phyloP scores from a whole-genome alignment of 2,888 invertebrate genomes.

The Atrina japonica region DNA sequence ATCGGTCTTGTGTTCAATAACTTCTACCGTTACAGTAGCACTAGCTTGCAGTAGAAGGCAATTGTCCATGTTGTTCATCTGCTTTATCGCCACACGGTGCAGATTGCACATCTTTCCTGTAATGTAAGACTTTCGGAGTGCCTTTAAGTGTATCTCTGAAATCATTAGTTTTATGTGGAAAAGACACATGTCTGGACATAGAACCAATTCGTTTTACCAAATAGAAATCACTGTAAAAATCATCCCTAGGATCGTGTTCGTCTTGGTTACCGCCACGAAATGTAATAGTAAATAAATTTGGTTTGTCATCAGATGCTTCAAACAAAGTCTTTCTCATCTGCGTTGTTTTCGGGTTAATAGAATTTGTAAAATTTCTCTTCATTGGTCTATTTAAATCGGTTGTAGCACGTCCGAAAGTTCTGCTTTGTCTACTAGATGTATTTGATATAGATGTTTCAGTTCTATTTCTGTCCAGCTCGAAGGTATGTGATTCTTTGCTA shows the following conservation, averaged over 20 bases:
- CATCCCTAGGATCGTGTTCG: background rate
- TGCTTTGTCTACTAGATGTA: slow-evolving; percentile 5
- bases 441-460: slow-evolving; percentile 11
- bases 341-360: slow-evolving; percentile 18
- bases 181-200: slow-evolving; percentile 29
- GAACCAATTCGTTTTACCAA: slow-evolving; percentile 9
- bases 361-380: slow-evolving; percentile 12
- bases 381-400: background rate
- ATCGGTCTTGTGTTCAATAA: too few species aligned
- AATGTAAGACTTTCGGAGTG: slow-evolving; percentile 32
- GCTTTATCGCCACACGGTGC: slow-evolving; percentile 17
- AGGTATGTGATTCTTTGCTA: background rate
- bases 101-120: slow-evolving; percentile 27
- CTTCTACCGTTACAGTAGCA: too few species aligned
- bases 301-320: slow-evolving; percentile 8
- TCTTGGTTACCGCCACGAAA: slow-evolving; percentile 10
- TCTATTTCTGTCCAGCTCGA: slow-evolving; percentile 12
- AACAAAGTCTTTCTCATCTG: slow-evolving; percentile 27
- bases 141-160: slow-evolving; percentile 34
- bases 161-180: slow-evolving; percentile 21
- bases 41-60: too few species aligned
- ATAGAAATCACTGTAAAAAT: slow-evolving; percentile 2
- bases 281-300: slow-evolving; percentile 14
- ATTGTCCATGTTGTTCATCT: background rate
- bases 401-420: background rate